These are phyloP conservation scores for Condylostylus longicornis DNA, from an alignment of 1,140 invertebrate species.

Conservation along the genomic window DNA sequence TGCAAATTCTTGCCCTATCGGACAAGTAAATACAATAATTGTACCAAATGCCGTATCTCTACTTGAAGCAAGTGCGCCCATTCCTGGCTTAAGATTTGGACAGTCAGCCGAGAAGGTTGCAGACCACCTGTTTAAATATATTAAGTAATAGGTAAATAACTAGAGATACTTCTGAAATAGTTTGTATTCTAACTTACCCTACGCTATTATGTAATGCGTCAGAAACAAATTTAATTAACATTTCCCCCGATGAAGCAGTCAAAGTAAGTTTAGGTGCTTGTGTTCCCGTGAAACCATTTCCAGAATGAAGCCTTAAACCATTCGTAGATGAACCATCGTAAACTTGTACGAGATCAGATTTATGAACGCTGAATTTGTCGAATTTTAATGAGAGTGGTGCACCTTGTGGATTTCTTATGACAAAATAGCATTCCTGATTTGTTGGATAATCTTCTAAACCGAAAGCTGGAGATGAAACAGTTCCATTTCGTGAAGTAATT, in stretches of 20 bases:
- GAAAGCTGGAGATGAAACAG: conserved; percentile 74
- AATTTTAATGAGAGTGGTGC: conserved; percentile 79
- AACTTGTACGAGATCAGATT: conserved; percentile 75
- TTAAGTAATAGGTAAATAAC: not conserved
- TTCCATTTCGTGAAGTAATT: conserved; percentile 64
- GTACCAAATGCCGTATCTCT: conserved; percentile 87
- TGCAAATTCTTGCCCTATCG: conserved; percentile 85
- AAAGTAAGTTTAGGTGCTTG: conserved; percentile 71
- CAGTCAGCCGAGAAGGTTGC: conserved; percentile 90
- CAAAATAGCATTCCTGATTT: conserved; percentile 82
- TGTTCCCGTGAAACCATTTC: conserved; percentile 70
- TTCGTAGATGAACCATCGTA: conserved; percentile 76
- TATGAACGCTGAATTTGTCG: conserved; percentile 68
- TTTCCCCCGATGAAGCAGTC: conserved; percentile 82
- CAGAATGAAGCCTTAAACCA: conserved; percentile 73
- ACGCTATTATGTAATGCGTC: conserved; percentile 70
- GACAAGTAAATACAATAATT: conserved; percentile 77
- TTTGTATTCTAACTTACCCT: conserved; percentile 22
- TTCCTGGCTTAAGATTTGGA: conserved; percentile 64
- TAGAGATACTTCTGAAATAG: not conserved
- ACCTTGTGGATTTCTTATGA: conserved; percentile 66
- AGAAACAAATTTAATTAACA: conserved; percentile 74
- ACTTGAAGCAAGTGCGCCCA: conserved; percentile 74
- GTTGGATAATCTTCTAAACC: conserved; percentile 71
- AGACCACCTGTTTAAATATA: conserved; percentile 54